phyloP scores from a whole-genome alignment of 2,888 invertebrate genomes.

The Heteropelma amictum region DNA sequence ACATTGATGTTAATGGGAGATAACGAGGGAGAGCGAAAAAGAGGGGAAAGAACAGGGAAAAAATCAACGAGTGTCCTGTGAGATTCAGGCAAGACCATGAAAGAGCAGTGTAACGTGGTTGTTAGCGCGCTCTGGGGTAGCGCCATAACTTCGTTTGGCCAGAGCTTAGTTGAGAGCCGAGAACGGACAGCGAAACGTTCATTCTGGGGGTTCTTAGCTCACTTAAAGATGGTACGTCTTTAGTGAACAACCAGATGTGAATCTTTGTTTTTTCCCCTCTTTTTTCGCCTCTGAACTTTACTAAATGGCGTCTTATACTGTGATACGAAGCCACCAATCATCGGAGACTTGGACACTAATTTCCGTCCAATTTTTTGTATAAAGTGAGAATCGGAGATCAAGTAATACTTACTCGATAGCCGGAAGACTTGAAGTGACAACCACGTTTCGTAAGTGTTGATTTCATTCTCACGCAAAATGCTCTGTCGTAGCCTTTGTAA shows the following conservation, averaged over 20 bases:
- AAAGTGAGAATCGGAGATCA: no score
- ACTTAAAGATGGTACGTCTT: constrained; percentile 43
- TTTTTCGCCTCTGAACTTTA: constrained; percentile 28
- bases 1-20: constrained; percentile 47
- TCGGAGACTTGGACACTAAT: constrained; percentile 11
- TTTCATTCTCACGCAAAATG: constrained; percentile 98
- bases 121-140: constrained; percentile 55
- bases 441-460: constrained; percentile 98
- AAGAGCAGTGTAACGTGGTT: constrained; percentile 41
- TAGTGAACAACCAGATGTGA: constrained; percentile 55
- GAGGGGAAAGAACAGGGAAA: constrained; percentile 5
- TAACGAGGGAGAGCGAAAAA: constrained; percentile 24
- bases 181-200: constrained; percentile 55
- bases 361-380: neutral
- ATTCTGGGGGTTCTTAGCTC: constrained; percentile 36
- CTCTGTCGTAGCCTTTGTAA: constrained; percentile 92
- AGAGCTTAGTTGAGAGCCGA: constrained; percentile 55
- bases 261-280: constrained; percentile 15
- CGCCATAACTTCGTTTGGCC: constrained; percentile 62
- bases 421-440: constrained; percentile 97
- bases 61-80: constrained; percentile 30
- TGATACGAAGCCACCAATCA: constrained; percentile 36
- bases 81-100: constrained; percentile 16
- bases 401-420: constrained; percentile 91
- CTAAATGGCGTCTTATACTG: constrained; percentile 30